Percentiles rank a stretch among this genome's conserved stretches.
Evolutionary conservation across 2,113 vertebrate genomes (phyloP).

Genomic region (Vulpes ferrilata): DNA sequence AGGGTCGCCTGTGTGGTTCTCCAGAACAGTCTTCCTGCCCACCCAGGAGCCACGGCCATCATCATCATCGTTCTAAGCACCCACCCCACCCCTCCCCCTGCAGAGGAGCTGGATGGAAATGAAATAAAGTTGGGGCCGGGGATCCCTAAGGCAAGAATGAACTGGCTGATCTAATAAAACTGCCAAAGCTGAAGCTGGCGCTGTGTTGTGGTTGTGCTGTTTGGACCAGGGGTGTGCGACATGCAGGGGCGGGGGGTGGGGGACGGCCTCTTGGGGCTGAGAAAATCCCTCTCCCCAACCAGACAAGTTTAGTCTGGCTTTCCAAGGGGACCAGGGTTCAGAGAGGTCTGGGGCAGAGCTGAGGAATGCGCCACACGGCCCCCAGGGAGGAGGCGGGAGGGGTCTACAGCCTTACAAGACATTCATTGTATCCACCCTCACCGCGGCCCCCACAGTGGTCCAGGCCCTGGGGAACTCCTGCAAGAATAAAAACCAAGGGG

Average conservation of each 20-base stretch:
- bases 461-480: constrained; percentile 34
- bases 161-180: neutral
- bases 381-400: neutral
- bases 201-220: fast-evolving
- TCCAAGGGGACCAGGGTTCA: constrained; percentile 62
- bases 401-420: constrained; percentile 57
- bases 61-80: no score
- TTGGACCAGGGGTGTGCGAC: fast-evolving
- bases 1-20: fast-evolving
- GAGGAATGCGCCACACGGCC: constrained; percentile 53
- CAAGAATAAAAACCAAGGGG: constrained; percentile 15
- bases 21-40: no score
- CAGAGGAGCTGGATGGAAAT: neutral
- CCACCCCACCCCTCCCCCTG: no score
- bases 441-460: neutral
- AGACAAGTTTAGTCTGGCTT: constrained; percentile 44
- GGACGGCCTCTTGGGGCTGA: neutral
- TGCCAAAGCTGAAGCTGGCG: fast-evolving
- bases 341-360: constrained; percentile 58
- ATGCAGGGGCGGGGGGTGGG: no score
- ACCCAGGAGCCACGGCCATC: fast-evolving
- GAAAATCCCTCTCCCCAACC: neutral
- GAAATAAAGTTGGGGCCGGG: neutral
- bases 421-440: constrained; percentile 54
- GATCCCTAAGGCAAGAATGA: neutral